Evolutionary conservation across 2,888 invertebrate genomes (phyloP), one percentile per base, ranked within the genome.

Genomic region (Pilophorus perplexus): DNA sequence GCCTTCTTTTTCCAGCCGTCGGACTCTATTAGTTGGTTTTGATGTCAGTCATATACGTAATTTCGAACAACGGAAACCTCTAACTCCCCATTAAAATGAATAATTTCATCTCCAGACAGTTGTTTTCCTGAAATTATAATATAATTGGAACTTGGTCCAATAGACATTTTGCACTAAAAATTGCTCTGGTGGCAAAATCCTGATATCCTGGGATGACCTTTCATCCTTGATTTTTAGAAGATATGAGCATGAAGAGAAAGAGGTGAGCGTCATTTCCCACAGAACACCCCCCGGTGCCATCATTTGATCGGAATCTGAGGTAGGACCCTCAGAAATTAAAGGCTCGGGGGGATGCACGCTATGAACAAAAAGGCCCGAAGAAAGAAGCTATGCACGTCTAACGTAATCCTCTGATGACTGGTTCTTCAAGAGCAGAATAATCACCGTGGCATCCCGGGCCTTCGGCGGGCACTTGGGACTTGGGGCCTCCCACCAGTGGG

Each of bases 331-430:
- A 8, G 23, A 2, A 8, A 23, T 23, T 12, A 46, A 20, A 44
- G 22, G 23, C 25, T 42, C 25, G 46, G 46, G 23, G 10, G 23
- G 2, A 46, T 22, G 46, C 14, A 46, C 25, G 46, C 14, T 22
- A 46, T 44, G 44, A 44, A 44, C 44, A 18, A 44, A n/a, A n/a
- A 44, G 20, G 46, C 3, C 46, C 25, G 1, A 4, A n/a, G 46
- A 25, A 23, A 14, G 46, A 20, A 46, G 44, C 44, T 44, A 44
- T 23, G 46, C 46, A 46, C 46, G 46, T 46, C 12, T 46, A 46
- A 25, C 46, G 46, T 46, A 46, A 46, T 46, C 25, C 46, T 46
- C 14, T 22, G 25, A 25, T 14, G 46, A 25, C 46, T 22, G 46
- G 44, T 2, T 14, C 23, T 25, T 20, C 14, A 12, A 22, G 46